These are phyloP conservation scores for Volucella inflata DNA, from an alignment of 2,888 invertebrate species.

Conservation along the genomic window DNA sequence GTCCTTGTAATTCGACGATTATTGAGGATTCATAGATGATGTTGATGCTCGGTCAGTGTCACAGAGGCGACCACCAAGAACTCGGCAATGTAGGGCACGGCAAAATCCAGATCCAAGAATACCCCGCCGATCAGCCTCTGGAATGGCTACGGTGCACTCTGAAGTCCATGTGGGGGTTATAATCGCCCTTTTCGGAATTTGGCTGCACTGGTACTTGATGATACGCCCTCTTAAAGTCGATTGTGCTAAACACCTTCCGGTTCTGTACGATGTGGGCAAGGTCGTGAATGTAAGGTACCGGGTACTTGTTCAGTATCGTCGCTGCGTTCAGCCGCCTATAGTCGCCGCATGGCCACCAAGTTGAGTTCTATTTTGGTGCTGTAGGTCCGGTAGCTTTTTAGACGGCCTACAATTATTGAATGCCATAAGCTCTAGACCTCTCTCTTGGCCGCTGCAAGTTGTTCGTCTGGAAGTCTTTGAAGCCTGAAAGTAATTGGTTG, in stretches of 20 bases:
- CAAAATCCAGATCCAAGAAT: slow-evolving; percentile 74
- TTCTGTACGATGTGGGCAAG: slow-evolving; percentile 77
- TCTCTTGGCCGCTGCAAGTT: no score
- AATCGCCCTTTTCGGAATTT: no score
- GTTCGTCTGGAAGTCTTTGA: no score
- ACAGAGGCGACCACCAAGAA: slow-evolving; percentile 77
- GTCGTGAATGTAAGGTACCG: slow-evolving; percentile 77
- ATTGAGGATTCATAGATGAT: slow-evolving; percentile 74
- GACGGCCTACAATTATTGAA: slow-evolving; percentile 42
- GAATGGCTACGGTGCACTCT: slow-evolving; percentile 80
- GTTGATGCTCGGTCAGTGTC: slow-evolving; percentile 67
- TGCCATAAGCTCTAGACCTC: no score
- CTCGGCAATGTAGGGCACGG: slow-evolving; percentile 77
- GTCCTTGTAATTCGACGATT: slow-evolving; percentile 42
- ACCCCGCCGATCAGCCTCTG: slow-evolving; percentile 79
- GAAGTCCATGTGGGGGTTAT: slow-evolving; percentile 80
- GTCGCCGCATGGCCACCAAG: slow-evolving; percentile 52
- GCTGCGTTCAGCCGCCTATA: slow-evolving; percentile 64
- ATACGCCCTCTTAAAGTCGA: slow-evolving; percentile 78
- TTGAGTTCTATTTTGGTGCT: slow-evolving; percentile 52
- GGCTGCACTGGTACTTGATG: slow-evolving; percentile 79
- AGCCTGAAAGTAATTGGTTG: no score
- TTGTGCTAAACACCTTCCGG: slow-evolving; percentile 77
- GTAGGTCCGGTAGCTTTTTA: slow-evolving; percentile 56
- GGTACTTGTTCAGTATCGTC: slow-evolving; percentile 79